phyloP scores from a whole-genome alignment of 2,797 vertebrate genomes.

The Typhlichthys subterraneus region DNA sequence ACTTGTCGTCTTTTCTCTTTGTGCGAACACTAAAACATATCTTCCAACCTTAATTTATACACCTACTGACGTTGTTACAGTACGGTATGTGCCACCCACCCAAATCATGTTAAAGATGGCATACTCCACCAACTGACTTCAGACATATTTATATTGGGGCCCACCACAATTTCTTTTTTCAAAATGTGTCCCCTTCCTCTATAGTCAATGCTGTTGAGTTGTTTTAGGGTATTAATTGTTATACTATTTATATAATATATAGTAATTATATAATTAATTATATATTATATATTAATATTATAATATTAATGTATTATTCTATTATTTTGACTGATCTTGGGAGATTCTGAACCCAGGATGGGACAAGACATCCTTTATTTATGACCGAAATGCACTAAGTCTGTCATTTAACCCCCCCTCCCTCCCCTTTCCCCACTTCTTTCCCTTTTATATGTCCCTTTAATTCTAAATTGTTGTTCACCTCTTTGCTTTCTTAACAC shows the following conservation, averaged over 20 bases:
- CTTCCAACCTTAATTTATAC: neutral
- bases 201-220: neutral
- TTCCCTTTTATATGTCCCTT: neutral
- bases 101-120: neutral
- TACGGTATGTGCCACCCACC: conserved; percentile 9
- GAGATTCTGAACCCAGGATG: conserved; percentile 3
- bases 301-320: no score
- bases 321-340: neutral
- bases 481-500: no score
- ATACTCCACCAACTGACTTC: neutral
- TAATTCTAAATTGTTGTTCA: no score
- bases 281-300: no score
- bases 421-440: no score
- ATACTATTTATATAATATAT: no score
- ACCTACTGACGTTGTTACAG: neutral
- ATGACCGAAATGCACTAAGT: conserved; percentile 66
- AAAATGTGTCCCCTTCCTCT: neutral
- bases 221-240: conserved; percentile 13
- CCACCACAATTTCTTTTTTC: neutral
- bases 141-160: neutral
- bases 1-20: neutral
- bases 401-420: neutral
- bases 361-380: conserved; percentile 42
- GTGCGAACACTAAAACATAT: neutral
- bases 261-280: no score